Conservation (phyloP, 2,888 invertebrate genomes). For the Lepidocyrtinus sp. region DNA sequence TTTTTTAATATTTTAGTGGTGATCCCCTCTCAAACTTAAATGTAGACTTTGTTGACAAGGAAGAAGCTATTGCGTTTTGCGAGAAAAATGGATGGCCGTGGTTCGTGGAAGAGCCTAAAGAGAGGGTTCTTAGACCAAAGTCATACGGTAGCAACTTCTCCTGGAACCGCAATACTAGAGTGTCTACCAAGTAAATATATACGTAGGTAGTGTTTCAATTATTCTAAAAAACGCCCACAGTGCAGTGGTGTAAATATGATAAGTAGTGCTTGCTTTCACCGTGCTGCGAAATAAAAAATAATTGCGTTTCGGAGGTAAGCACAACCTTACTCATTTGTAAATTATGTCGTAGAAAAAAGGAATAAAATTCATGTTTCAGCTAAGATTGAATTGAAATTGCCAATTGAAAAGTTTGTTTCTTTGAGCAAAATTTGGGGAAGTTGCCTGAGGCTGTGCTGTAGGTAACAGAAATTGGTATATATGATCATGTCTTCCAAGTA, state of each 20-base stretch:
- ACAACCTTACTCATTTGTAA: too few species aligned
- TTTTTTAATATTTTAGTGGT: constrained; percentile 77
- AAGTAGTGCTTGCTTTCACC: too few species aligned
- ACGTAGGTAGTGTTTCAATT: not conserved
- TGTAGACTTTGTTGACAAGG: constrained; percentile 82
- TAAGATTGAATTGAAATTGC: too few species aligned
- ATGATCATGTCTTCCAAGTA: too few species aligned
- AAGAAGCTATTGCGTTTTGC: constrained; percentile 93
- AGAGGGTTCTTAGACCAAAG: constrained; percentile 84
- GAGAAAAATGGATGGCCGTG: constrained; percentile 96
- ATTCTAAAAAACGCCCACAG: not conserved
- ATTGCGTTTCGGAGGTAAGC: too few species aligned
- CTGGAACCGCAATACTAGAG: constrained; percentile 96
- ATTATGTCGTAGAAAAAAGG: too few species aligned
- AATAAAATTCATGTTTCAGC: too few species aligned
- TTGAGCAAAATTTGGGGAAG: too few species aligned
- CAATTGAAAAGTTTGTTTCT: too few species aligned
- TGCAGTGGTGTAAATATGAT: not conserved
- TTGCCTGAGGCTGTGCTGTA: too few species aligned
- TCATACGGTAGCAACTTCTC: constrained; percentile 95
- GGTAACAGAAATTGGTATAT: too few species aligned
- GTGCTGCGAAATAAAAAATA: too few species aligned
- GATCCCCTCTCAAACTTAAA: constrained; percentile 96
- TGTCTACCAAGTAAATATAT: constrained; percentile 93
- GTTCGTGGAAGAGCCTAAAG: constrained; percentile 85